A percentile compares a stretch with the other conserved stretches of the same genome.
These are phyloP conservation scores for Grallaria varia DNA, from an alignment of 2,113 vertebrate genomes.

Conservation along the genomic window DNA sequence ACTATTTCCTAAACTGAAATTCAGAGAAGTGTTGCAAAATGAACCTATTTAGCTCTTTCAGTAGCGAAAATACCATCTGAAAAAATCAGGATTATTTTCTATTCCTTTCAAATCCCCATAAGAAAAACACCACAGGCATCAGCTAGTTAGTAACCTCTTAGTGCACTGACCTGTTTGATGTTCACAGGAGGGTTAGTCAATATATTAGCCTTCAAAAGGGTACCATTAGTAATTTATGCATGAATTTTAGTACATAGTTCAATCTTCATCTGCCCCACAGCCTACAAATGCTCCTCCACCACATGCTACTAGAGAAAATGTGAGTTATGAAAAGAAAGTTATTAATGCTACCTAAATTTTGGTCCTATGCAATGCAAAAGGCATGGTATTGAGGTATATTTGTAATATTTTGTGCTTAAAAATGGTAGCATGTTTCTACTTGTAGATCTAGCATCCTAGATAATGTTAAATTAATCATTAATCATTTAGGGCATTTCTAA, in stretches of 20 bases:
- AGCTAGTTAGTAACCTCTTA: slow-evolving; percentile 16
- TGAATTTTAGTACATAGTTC: not conserved
- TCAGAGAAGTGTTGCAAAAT: slow-evolving; percentile 5
- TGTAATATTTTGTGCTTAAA: not conserved
- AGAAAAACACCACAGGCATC: slow-evolving; percentile 24
- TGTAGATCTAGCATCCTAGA: not conserved
- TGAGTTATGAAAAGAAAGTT: not conserved
- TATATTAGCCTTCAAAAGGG: not conserved
- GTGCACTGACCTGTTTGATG: slow-evolving; percentile 18
- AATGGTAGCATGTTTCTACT: not conserved
- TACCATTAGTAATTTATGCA: slow-evolving; percentile 25
- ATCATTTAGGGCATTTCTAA: not conserved
- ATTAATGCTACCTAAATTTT: not conserved
- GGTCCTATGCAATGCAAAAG: not conserved
- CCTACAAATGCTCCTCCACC: not conserved
- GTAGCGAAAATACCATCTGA: not conserved
- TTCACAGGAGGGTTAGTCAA: slow-evolving; percentile 35
- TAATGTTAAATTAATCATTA: not conserved
- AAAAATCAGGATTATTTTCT: not conserved
- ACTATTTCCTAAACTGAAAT: not conserved
- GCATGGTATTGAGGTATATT: not conserved
- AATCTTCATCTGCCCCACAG: not conserved
- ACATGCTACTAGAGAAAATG: not conserved
- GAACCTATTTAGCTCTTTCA: not conserved
- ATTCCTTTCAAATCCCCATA: not conserved